These are phyloP conservation scores for Linurgus olivaceus DNA, from an alignment of 2,797 vertebrate species.

Conservation along the genomic window DNA sequence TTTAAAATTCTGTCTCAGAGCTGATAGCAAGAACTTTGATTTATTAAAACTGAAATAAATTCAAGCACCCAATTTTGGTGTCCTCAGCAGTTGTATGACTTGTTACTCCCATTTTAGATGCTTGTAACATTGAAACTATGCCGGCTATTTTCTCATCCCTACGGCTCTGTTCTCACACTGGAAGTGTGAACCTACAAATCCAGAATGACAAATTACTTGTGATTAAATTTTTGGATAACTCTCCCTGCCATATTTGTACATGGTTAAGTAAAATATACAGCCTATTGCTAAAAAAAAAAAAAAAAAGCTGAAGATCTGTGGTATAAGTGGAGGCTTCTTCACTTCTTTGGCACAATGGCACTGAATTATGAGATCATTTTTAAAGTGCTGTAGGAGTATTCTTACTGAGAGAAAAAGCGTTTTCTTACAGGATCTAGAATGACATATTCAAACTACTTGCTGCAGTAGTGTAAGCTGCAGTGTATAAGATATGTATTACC, in stretches of 20 bases:
- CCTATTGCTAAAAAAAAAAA: background rate
- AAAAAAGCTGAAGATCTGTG: background rate
- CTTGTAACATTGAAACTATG: background rate
- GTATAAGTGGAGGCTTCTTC: background rate
- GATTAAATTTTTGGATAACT: background rate
- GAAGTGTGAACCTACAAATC: background rate
- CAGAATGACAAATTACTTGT: background rate
- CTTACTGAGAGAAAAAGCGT: background rate
- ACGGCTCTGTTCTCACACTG: background rate
- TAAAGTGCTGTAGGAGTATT: background rate
- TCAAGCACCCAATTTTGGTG: slow-evolving; percentile 33
- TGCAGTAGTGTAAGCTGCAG: background rate
- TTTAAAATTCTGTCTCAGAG: slow-evolving; percentile 3
- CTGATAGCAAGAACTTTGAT: slow-evolving; percentile 21
- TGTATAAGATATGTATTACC: background rate
- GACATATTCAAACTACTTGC: background rate
- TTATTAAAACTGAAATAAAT: slow-evolving; percentile 61
- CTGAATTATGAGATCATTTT: background rate
- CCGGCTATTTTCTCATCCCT: background rate
- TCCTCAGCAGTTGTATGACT: background rate
- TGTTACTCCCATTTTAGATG: slow-evolving; percentile 8
- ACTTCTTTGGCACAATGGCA: background rate
- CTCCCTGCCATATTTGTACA: background rate
- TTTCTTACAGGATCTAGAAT: background rate
- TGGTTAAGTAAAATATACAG: background rate